A percentile compares a stretch with the other conserved stretches of the same genome.
phyloP scores from a whole-genome alignment of 2,888 invertebrate genomes.

The Ypsolopha sequella region DNA sequence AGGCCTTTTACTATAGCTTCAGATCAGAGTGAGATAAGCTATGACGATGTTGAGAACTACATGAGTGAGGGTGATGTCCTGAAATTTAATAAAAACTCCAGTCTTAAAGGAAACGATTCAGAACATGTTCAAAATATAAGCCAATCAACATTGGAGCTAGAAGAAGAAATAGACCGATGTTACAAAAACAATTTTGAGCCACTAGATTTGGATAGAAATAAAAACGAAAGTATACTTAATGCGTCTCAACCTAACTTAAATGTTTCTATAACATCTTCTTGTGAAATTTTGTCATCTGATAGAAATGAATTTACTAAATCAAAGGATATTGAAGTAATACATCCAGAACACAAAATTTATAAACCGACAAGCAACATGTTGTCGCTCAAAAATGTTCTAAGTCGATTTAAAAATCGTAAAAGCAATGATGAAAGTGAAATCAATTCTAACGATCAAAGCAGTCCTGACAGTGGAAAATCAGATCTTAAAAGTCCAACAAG shows the following conservation, averaged over 20 bases:
- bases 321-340: conserved; percentile 64
- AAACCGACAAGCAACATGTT: conserved; percentile 71
- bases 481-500: conserved; percentile 49
- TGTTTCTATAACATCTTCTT: conserved; percentile 66
- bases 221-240: conserved; percentile 39
- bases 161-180: conserved; percentile 63
- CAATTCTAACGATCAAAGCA: conserved; percentile 55
- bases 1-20: conserved; percentile 80
- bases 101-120: conserved; percentile 33
- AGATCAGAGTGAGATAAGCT: conserved; percentile 76
- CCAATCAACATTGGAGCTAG: conserved; percentile 58
- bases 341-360: conserved; percentile 86
- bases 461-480: conserved; percentile 38
- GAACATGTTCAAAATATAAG: conserved; percentile 52
- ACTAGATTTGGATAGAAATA: conserved; percentile 41
- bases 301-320: conserved; percentile 50
- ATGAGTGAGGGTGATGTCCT: conserved; percentile 57
- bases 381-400: conserved; percentile 70
- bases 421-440: conserved; percentile 50
- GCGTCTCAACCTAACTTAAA: conserved; percentile 59
- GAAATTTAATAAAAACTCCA: conserved; percentile 43
- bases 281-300: conserved; percentile 60
- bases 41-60: conserved; percentile 75
- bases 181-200: conserved; percentile 61
- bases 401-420: conserved; percentile 58